Percentiles rank a stretch among this genome's conserved stretches.
phyloP scores from a whole-genome alignment of 2,888 invertebrate genomes.

The Hoplodrina ambigua region DNA sequence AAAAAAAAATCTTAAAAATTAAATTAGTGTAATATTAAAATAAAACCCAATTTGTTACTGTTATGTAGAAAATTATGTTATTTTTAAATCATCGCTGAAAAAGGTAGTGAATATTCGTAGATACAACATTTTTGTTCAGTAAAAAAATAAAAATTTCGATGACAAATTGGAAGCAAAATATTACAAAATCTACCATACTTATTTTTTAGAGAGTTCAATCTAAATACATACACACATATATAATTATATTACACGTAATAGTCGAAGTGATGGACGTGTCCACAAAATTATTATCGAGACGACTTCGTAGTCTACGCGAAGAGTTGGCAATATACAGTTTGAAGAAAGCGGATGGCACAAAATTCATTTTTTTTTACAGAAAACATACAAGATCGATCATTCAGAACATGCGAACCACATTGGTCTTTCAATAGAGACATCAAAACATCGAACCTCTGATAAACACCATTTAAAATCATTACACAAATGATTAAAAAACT shows the following conservation, averaged over 20 bases:
- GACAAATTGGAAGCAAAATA: conserved; percentile 56
- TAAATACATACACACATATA: conserved; percentile 73
- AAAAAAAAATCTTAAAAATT: conserved; percentile 47
- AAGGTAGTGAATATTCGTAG: conserved; percentile 25
- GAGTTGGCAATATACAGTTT: conserved; percentile 83
- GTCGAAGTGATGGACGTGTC: conserved; percentile 80
- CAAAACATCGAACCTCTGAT: conserved; percentile 58
- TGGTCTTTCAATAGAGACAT: conserved; percentile 71
- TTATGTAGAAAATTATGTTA: conserved; percentile 26
- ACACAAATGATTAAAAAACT: conserved; percentile 75
- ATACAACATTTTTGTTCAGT: conserved; percentile 52
- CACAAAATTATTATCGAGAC: conserved; percentile 73
- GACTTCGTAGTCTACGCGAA: conserved; percentile 70
- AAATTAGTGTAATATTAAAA: conserved; percentile 52
- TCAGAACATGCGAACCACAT: conserved; percentile 73
- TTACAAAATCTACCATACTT: conserved; percentile 55
- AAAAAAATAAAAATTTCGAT: conserved; percentile 53
- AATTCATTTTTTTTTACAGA: conserved; percentile 74
- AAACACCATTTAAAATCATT: conserved; percentile 61
- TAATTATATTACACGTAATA: conserved; percentile 74
- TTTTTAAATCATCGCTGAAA: conserved; percentile 37
- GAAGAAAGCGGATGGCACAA: conserved; percentile 88
- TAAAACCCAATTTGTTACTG: conserved; percentile 40
- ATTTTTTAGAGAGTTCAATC: conserved; percentile 67
- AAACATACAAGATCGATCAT: conserved; percentile 74